Base-by-base conservation (phyloP, 2,888 invertebrate genomes). In the Drosophila koepferae region DNA sequence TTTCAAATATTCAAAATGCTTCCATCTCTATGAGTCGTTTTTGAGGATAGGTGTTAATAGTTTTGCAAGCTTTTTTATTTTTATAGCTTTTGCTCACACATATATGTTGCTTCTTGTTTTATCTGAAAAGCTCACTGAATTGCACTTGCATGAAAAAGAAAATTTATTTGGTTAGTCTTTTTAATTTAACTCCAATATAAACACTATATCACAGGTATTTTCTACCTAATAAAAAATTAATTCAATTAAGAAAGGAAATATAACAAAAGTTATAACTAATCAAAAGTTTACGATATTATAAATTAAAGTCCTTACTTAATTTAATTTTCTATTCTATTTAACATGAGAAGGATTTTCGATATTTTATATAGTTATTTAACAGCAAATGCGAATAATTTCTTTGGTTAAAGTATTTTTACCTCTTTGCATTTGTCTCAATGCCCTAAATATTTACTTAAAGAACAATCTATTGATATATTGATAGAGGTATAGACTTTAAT, bases 141-240 rank as follows among this genome's bases (percentile, higher is more conserved):
- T 56, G 65, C 65, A 70, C 49, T 75, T 75, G 53, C 43, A 63
- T 49, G 65, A 20, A 44, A 41, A 34, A 38, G 44, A 66, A 71
- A 59, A 80, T 58, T 68, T 63, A 56, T 73, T 68, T 77, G 72
- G 69, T 91, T 84, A 91, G 91, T 91, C 91, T 91, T 91, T 91
- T 91, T 91, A 89, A 83, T 89, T 89, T 84, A 85, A 78, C 89
- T 87, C 83, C 86, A 85, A 80, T 79, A 91, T 82, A 82, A 91
- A 89, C 90, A 90, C 87, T 80, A 82, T 74, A 72, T 73, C 75
- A 81, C 88, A 90, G 89, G 90, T 86, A 89, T 63, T 43, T 44
- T 41, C 0, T 34, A 12, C 20, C 31, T 40, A 14, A 20, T 40
- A 55, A 41, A 55, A 41, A 41, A 0, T 23, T 8, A 53, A 20